Evolutionary conservation across 2,797 vertebrate genomes (phyloP).

Genomic region (Lepilemur septentrionalis): DNA sequence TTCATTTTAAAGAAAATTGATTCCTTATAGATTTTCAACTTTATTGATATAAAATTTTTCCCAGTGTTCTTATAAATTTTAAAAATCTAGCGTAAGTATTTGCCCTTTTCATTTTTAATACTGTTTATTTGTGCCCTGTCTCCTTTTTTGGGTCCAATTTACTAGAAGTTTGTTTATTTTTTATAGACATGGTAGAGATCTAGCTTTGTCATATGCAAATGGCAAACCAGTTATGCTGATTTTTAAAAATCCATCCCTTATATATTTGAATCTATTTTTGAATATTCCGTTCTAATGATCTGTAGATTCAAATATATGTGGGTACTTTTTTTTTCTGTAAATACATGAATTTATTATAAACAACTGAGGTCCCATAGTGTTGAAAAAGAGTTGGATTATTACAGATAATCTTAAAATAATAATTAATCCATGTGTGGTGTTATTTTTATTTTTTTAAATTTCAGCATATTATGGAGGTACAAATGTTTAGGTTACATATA

Average conservation of each 20-base stretch:
- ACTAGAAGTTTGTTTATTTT: neutral
- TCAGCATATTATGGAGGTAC: too few relatives aligned
- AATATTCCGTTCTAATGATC: neutral
- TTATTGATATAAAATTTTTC: neutral
- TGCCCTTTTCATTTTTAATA: neutral
- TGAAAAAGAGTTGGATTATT: slow-evolving; percentile 33
- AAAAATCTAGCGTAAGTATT: neutral
- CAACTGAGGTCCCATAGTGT: neutral
- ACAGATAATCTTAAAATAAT: slow-evolving; percentile 51
- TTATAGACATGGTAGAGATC: neutral
- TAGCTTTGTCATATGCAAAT: neutral
- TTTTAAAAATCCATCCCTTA: neutral
- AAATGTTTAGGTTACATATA: too few relatives aligned
- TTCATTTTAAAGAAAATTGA: neutral
- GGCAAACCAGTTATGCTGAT: neutral
- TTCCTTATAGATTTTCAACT: neutral
- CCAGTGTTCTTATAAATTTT: neutral
- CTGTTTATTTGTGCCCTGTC: neutral
- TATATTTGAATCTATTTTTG: neutral
- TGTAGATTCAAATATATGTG: neutral
- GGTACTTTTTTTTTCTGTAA: slow-evolving; percentile 55
- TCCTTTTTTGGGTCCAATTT: neutral
- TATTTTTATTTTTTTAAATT: too few relatives aligned
- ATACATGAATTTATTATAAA: slow-evolving; percentile 65
- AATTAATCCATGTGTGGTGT: slow-evolving; percentile 49